Base-by-base conservation (phyloP, 2,888 invertebrate species). In the Gandaritis pyraliata region DNA sequence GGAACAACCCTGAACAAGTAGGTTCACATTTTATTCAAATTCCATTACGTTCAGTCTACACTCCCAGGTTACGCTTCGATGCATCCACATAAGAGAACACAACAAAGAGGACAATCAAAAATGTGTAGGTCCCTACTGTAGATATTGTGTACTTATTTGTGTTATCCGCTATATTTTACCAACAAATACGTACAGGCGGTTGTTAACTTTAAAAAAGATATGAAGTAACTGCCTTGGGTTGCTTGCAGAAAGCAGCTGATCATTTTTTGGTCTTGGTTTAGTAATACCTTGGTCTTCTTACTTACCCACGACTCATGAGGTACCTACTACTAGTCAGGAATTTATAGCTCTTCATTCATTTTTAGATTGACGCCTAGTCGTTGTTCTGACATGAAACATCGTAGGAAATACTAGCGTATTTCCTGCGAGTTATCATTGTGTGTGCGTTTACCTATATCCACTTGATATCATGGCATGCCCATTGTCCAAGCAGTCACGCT, bases 51-150 rank as follows among this genome's bases (percentile, higher is more conserved):
- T 65, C 52, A 43, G 47, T 41, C 52, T 58, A 62, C 67, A 61
- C 65, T 68, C 67, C 69, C 67, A 68, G 56, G 66, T 68, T 68
- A 62, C 51, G 69, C 63, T 41, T 49, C 48, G 66, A 18, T 54
- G 65, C 60, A 56, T 57, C 46, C 38, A 51, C 38, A 18, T 62
- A 63, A 59, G 62, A 53, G 46, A 64, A 55, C 57, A 62, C 61
- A 63, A 68, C 68, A 68, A 68, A 62, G 61, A 2, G 64, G 48
- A 68, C 63, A 63, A 59, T 58, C 41, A 55, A 55, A 50, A 45
- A 39, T 39, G 39, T 55, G 46, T 30, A 53, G n/a, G n/a, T n/a
- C n/a, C 43, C 1, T 23, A 23, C 33, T 33, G 16, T 16, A 16
- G 41, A 8, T 54, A 54, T 54, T 54, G 53, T 58, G 45, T 51